Base-by-base conservation (phyloP, 2,888 invertebrate genomes). In the Sinelater perroti region DNA sequence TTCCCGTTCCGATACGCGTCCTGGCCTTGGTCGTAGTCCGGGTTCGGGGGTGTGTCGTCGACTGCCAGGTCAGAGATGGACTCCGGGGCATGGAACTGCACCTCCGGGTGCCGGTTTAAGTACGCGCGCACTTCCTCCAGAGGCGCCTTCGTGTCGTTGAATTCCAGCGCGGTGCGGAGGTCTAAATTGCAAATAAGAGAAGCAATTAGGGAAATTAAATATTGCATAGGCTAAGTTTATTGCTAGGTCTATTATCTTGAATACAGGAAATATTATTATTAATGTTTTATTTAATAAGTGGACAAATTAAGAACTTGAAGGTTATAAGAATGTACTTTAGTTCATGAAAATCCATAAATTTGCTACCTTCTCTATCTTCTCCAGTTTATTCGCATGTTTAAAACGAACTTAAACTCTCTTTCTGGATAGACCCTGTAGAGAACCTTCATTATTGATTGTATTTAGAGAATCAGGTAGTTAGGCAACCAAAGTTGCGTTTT, bases 121-220 rank as follows among this genome's bases (percentile, higher is more conserved):
- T 77, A 77, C 42, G 72, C 72, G 47, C 67, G 70, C 2, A 75
- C 69, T 59, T 75, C 73, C 52, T 72, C 70, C 31, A 73, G 53
- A 1, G 73, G 68, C 1, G 72, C 67, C 63, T 70, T 71, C 7
- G 68, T 71, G 45, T 70, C 71, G 58, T 72, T 74, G 44, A 73
- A 75, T 66, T 78, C 78, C 10, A 71, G 52, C 21, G 47, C 7
- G 49, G 65, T 65, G 51, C 69, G 62, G 46, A 75, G 68, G 44
- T 68, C 75, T 75, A 47, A 28, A 17, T 6, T 18, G 3, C 13
- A 3, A 24, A 40, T 13, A 21, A 11, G n/a, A 5, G 1, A 2
- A 1, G 10, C 1, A 18, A 1, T 18, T 13, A 4, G 5, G 10
- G 20, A 1, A 36, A 8, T 18, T 20, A 8, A 2, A 17, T 18